A percentile compares a stretch with the other conserved stretches of the same genome.
phyloP scores from a whole-genome alignment of 2,888 invertebrate species.

The Idaea aversata region DNA sequence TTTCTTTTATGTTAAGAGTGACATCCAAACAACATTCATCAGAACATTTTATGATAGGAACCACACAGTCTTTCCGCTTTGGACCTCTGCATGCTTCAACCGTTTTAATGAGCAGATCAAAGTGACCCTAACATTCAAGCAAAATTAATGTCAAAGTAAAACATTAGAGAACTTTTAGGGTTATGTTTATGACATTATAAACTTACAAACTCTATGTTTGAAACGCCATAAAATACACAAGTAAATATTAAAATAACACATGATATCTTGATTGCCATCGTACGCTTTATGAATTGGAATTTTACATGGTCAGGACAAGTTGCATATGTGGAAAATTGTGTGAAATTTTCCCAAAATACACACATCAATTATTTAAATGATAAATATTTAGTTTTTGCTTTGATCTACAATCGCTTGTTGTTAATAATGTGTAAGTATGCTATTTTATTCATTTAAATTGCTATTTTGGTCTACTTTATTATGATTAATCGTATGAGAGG shows the following conservation, averaged over 20 bases:
- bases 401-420: too few species aligned
- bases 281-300: not conserved
- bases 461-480: too few species aligned
- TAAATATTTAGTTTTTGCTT: too few species aligned
- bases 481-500: too few species aligned
- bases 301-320: not conserved
- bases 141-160: not conserved
- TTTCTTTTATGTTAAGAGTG: constrained; percentile 29
- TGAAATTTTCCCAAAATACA: too few species aligned
- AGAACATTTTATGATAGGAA: constrained; percentile 17
- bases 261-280: not conserved
- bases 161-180: not conserved
- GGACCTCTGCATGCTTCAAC: constrained; percentile 13
- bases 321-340: too few species aligned
- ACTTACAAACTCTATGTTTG: not conserved
- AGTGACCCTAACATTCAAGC: not conserved
- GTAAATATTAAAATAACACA: not conserved
- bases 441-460: too few species aligned
- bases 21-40: constrained; percentile 24
- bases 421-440: too few species aligned
- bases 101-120: not conserved
- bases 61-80: constrained; percentile 29
- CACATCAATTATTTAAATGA: too few species aligned
- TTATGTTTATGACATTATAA: not conserved
- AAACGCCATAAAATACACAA: not conserved